Percentiles rank a stretch among this genome's conserved stretches.
These are phyloP conservation scores for Melikaiella ostensackeni DNA, from an alignment of 2,888 invertebrate species.

Conservation along the genomic window DNA sequence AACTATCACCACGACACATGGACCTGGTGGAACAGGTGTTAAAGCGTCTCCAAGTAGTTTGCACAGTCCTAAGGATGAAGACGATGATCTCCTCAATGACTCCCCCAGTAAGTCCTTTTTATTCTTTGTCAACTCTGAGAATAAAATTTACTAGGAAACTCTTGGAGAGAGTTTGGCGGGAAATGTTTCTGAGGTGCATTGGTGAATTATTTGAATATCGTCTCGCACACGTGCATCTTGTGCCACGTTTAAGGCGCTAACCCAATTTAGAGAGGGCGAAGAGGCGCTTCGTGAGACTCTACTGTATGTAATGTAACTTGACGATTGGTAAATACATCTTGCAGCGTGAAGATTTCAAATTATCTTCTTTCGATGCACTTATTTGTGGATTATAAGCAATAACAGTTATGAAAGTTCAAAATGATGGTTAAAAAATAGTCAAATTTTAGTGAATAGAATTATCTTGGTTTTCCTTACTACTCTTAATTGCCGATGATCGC, in stretches of 20 bases:
- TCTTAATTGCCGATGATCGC: neutral
- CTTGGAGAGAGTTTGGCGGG: too few relatives aligned
- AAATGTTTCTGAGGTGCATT: too few relatives aligned
- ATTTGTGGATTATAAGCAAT: neutral
- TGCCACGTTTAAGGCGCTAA: too few relatives aligned
- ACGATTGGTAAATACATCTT: neutral
- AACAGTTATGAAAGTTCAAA: neutral
- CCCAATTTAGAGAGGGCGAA: too few relatives aligned
- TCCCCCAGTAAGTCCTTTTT: conserved; percentile 87
- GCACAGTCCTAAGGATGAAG: conserved; percentile 74
- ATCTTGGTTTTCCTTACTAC: neutral
- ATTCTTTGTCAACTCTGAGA: too few relatives aligned
- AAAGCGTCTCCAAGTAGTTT: conserved; percentile 76
- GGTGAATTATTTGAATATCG: too few relatives aligned
- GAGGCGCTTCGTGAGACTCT: too few relatives aligned
- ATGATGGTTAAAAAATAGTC: neutral
- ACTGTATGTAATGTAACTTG: too few relatives aligned
- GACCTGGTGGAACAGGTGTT: conserved; percentile 76
- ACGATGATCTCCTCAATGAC: conserved; percentile 86
- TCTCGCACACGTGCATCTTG: too few relatives aligned
- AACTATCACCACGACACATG: conserved; percentile 88
- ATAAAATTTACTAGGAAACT: too few relatives aligned
- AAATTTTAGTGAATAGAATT: neutral
- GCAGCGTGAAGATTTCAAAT: neutral
- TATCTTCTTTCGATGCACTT: neutral